phyloP scores from a whole-genome alignment of 1,140 invertebrate genomes.

The Eupeodes corollae region DNA sequence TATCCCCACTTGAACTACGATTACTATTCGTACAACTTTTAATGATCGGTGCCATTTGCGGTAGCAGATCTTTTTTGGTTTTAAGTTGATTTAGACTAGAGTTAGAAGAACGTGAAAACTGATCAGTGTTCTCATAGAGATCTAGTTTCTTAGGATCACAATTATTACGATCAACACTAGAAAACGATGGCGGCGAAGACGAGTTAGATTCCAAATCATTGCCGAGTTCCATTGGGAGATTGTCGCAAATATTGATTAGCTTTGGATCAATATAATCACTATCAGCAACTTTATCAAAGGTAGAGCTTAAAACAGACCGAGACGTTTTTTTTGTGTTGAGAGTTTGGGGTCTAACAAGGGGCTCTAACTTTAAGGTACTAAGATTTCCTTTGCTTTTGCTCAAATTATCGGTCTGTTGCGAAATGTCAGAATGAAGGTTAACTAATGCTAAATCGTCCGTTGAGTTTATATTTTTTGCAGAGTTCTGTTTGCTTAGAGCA shows the following conservation, averaged over 20 bases:
- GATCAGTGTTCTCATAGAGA: background rate
- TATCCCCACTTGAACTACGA: constrained; percentile 24
- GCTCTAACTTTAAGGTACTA: too few relatives aligned
- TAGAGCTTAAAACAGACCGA: too few relatives aligned
- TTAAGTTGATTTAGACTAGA: too few relatives aligned
- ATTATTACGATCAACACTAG: background rate
- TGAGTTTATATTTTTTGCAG: constrained; percentile 23
- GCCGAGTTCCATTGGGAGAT: constrained; percentile 23
- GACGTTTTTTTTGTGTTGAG: background rate
- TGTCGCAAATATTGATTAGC: constrained; percentile 34
- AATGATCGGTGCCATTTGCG: constrained; percentile 3
- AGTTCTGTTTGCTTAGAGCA: constrained; percentile 32
- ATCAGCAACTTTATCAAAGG: background rate
- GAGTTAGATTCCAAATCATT: background rate
- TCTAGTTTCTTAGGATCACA: background rate
- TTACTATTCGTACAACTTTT: constrained; percentile 9
- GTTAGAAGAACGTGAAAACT: too few relatives aligned
- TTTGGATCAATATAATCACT: constrained; percentile 31
- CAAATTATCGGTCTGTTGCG: too few relatives aligned
- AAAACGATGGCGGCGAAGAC: background rate
- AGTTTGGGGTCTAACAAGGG: too few relatives aligned
- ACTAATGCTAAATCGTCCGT: too few relatives aligned
- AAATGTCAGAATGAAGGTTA: too few relatives aligned
- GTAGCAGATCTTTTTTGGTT: background rate
- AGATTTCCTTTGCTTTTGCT: too few relatives aligned